A percentile compares a stretch with the other conserved stretches of the same genome.
phyloP scores from a whole-genome alignment of 1,140 invertebrate genomes.

The Drosophila punjabiensis region DNA sequence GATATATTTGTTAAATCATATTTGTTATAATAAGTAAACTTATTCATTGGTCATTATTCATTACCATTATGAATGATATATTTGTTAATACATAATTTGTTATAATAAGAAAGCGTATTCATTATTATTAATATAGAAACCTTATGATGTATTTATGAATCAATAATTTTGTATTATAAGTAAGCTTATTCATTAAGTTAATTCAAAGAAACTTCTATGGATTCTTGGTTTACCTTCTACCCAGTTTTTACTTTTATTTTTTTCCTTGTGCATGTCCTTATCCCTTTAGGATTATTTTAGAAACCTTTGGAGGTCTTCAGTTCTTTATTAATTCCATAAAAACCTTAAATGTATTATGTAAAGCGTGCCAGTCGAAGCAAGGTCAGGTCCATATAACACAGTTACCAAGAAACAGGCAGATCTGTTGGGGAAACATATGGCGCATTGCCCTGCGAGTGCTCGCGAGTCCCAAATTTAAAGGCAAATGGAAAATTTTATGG shows the following conservation, averaged over 20 bases:
- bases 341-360: slow-evolving; percentile 46
- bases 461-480: slow-evolving; percentile 56
- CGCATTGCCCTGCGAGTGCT: not conserved
- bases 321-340: slow-evolving; percentile 21
- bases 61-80: no score
- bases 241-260: not conserved
- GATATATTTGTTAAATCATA: no score
- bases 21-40: no score
- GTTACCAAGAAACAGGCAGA: not conserved
- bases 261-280: not conserved
- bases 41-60: no score
- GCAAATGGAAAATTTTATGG: slow-evolving; percentile 69
- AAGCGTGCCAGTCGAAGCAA: slow-evolving; percentile 57
- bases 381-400: slow-evolving; percentile 34
- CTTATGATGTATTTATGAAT: no score
- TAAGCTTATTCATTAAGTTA: no score
- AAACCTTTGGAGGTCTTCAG: not conserved
- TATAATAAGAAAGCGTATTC: no score
- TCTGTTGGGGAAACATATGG: slow-evolving; percentile 1
- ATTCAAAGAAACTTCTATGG: not conserved
- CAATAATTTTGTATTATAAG: no score
- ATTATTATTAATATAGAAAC: no score
- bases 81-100: no score
- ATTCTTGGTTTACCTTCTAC: not conserved
- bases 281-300: not conserved